phyloP scores from a whole-genome alignment of 92 coral and sea anemone genomes.

The Bergia puertoricense region DNA sequence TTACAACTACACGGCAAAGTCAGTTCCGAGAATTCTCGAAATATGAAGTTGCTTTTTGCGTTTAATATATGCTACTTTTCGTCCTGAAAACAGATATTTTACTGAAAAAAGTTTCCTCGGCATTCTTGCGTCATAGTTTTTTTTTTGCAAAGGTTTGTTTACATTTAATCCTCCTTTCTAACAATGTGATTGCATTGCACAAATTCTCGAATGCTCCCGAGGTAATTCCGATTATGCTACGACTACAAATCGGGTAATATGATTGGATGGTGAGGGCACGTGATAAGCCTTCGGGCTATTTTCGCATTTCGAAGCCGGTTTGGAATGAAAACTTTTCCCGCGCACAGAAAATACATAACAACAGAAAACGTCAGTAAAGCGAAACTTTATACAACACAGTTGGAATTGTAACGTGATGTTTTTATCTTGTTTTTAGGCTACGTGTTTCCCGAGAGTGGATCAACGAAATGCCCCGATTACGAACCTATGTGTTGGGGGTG shows the following conservation, averaged over 20 bases:
- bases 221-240: conserved; percentile 30
- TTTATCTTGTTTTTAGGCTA: conserved; percentile 45
- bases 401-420: conserved; percentile 41
- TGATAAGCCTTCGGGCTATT: conserved; percentile 27
- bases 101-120: neutral
- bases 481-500: conserved; percentile 37
- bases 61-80: too few relatives aligned
- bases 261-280: conserved; percentile 29
- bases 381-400: conserved; percentile 16
- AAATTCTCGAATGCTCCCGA: conserved; percentile 31
- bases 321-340: conserved; percentile 26
- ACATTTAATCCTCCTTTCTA: conserved; percentile 25
- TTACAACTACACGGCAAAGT: too few relatives aligned
- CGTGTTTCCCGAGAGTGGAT: conserved; percentile 38
- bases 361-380: conserved; percentile 4
- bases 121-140: neutral
- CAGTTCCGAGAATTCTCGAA: too few relatives aligned
- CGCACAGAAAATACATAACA: conserved; percentile 35
- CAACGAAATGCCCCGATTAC: conserved; percentile 56
- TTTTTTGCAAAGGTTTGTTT: conserved; percentile 11
- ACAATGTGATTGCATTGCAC: conserved; percentile 15
- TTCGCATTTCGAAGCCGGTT: conserved; percentile 16
- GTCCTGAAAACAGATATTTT: too few relatives aligned
- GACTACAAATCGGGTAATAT: neutral
- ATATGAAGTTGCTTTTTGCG: too few relatives aligned